A percentile compares a stretch with the other conserved stretches of the same genome.
Conservation (phyloP, 2,797 vertebrate species). For the Mus spretus region DNA sequence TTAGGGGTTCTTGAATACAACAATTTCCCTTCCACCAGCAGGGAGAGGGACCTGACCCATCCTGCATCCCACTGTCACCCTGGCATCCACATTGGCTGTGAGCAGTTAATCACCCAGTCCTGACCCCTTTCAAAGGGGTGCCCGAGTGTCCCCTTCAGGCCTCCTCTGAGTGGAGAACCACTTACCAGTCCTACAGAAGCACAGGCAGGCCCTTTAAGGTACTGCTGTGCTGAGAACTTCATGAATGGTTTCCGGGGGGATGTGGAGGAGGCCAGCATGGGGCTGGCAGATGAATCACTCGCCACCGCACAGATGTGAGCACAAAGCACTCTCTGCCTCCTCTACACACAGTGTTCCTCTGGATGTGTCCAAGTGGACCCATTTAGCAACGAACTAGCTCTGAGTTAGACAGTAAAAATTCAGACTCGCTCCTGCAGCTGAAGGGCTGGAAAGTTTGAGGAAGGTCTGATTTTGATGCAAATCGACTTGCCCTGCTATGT, state of each 20-base stretch:
- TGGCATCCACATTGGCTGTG: background rate
- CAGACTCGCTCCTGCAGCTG: background rate
- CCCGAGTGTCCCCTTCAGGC: background rate
- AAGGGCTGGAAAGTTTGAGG: constrained; percentile 29
- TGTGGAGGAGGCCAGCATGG: background rate
- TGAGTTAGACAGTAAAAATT: background rate
- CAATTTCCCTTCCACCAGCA: background rate
- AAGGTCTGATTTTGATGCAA: constrained; percentile 58
- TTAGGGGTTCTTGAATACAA: background rate
- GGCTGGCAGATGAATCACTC: background rate
- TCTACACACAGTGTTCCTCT: background rate
- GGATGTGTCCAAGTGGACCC: constrained; percentile 16
- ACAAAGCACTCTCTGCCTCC: constrained; percentile 14
- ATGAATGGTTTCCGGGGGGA: constrained; percentile 21
- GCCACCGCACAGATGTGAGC: constrained; percentile 49
- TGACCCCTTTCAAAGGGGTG: background rate
- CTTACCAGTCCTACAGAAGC: background rate
- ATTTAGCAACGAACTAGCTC: constrained; percentile 25
- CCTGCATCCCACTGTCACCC: background rate
- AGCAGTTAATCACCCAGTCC: background rate
- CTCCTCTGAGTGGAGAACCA: background rate
- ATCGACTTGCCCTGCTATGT: background rate
- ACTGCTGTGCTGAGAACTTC: constrained; percentile 14
- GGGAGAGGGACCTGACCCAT: background rate
- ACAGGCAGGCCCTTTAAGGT: background rate